These are phyloP conservation scores for Danio rerio DNA, from an alignment of 2,113 vertebrate genomes.

Conservation along the genomic window GRCz12tu NC_133186.1:41494501-41495000, in stretches of 20 bases:
- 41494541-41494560: slow-evolving; percentile 41
- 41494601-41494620: not conserved
- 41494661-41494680: not conserved
- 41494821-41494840: too few species aligned
- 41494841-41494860: too few species aligned
- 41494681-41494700: not conserved
- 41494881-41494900: too few species aligned
- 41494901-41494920: too few species aligned
- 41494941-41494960: too few species aligned
- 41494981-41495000: too few species aligned
- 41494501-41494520: slow-evolving; percentile 1
- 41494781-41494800: too few species aligned
- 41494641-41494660: not conserved
- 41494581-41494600: slow-evolving; percentile 25
- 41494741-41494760: not conserved
- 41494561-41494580: slow-evolving; percentile 40
- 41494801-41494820: too few species aligned
- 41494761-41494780: not conserved
- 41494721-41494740: not conserved
- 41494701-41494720: not conserved
- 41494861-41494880: too few species aligned
- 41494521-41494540: slow-evolving; percentile 20
- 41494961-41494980: too few species aligned
- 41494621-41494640: not conserved
- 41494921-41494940: too few species aligned